Base-by-base conservation (phyloP, 1,140 invertebrate genomes). In the Scylla paramamosain region DNA sequence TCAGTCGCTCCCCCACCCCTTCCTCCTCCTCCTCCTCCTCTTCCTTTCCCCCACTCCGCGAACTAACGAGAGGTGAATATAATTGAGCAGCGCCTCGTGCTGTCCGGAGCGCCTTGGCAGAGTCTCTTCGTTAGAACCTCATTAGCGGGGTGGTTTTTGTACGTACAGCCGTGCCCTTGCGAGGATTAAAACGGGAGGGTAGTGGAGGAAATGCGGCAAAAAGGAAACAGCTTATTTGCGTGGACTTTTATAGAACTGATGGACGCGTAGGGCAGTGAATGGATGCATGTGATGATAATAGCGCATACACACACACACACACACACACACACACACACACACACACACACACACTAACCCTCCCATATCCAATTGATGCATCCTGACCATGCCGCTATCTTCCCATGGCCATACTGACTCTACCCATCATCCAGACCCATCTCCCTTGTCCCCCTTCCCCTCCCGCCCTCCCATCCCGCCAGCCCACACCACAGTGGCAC, bases 1-100 rank as follows among this genome's bases (percentile, higher is more conserved):
- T 77, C 67, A 77, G 25, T 32, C 87, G 20, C 14, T n/a, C 91
- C 77, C 28, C 48, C 25, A 6, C n/a, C 90, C 25, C n/a, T 16
- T 14, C 77, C n/a, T 16, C 48, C 92, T 48, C 45, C 77, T 16
- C 92, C 25, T 6, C 39, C 82, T 32, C 46, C 29, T 32, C 29
- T 25, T 48, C n/a, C 31, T 45, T 48, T 86, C 45, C 28, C 92
- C 25, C 14, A 46, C 82, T 32, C 46, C 29, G 25, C 25, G 25
- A 84, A 87, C 92, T 93, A 93, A 93, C 86, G 92, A 87, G 82
- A 39, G 83, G 83, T 93, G 86, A 59, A 93, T 93, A 93, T 93
- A 93, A 91, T 87, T 28, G 48, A 29, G 82, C 92, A 52, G 29
- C 32, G 83, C 28, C 92, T 93, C 83, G 83, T 45, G 39, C 45